Conservation (phyloP, 2,113 vertebrate genomes). For the Sphaerodactylus townsendi region DNA sequence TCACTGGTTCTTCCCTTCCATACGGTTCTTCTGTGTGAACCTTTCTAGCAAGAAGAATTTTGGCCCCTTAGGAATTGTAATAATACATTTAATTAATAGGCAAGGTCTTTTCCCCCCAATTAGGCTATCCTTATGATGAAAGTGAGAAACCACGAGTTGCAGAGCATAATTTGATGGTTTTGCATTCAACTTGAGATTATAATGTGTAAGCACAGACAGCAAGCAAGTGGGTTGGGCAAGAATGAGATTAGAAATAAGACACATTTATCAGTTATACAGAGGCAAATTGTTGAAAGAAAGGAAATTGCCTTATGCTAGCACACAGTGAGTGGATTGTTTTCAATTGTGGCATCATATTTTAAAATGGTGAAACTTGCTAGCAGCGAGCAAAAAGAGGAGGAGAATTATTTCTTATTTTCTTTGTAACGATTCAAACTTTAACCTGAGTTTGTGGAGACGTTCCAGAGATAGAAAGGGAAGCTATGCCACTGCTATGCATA, state of each 20-base stretch:
- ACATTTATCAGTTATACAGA: neutral
- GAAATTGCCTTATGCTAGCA: neutral
- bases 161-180: neutral
- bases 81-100: slow-evolving; percentile 57
- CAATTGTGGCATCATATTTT: slow-evolving; percentile 42
- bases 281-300: neutral
- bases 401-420: neutral
- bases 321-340: neutral
- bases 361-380: slow-evolving; percentile 30
- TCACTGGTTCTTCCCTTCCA: slow-evolving; percentile 45
- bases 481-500: neutral
- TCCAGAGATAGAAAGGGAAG: neutral
- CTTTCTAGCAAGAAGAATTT: slow-evolving; percentile 60
- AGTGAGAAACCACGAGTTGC: neutral
- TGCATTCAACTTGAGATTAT: neutral
- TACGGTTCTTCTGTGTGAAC: slow-evolving; percentile 44
- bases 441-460: neutral
- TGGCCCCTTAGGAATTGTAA: slow-evolving; percentile 43
- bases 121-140: slow-evolving; percentile 13
- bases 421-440: rapidly evolving
- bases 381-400: slow-evolving; percentile 8
- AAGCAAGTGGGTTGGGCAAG: neutral
- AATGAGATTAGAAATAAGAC: neutral
- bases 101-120: slow-evolving; percentile 37
- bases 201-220: neutral